phyloP scores from a whole-genome alignment of 2,888 invertebrate species.

The Polydrusus tereticollis region DNA sequence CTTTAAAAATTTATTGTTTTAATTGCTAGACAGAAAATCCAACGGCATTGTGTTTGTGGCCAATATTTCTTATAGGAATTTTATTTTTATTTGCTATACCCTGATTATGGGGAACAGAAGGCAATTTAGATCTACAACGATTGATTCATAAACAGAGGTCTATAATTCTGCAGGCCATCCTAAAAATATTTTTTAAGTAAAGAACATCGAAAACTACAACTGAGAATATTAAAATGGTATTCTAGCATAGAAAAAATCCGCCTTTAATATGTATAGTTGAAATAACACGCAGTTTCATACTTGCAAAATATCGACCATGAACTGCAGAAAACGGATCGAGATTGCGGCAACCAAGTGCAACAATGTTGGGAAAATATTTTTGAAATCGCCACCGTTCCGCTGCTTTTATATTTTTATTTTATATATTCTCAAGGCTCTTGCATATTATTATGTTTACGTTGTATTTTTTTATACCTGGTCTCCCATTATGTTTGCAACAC shows the following conservation, averaged over 20 bases:
- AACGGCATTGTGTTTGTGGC: no score
- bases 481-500: no score
- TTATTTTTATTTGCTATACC: no score
- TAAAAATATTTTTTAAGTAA: neutral
- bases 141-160: no score
- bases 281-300: conserved; percentile 31
- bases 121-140: no score
- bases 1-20: no score
- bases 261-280: conserved; percentile 30
- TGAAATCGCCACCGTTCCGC: conserved; percentile 13
- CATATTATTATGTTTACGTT: conserved; percentile 33
- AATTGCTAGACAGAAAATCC: no score
- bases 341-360: conserved; percentile 49
- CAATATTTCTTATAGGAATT: no score
- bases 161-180: no score
- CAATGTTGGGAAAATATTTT: conserved; percentile 54
- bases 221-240: conserved; percentile 7
- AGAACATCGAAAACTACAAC: neutral
- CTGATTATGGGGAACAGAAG: no score
- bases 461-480: conserved; percentile 17
- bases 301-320: conserved; percentile 44
- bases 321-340: conserved; percentile 45
- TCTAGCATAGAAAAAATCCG: conserved; percentile 22
- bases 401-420: conserved; percentile 6
- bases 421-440: conserved; percentile 37